phyloP scores from a whole-genome alignment of 1,140 invertebrate genomes.

The Calliphora vicina region DNA sequence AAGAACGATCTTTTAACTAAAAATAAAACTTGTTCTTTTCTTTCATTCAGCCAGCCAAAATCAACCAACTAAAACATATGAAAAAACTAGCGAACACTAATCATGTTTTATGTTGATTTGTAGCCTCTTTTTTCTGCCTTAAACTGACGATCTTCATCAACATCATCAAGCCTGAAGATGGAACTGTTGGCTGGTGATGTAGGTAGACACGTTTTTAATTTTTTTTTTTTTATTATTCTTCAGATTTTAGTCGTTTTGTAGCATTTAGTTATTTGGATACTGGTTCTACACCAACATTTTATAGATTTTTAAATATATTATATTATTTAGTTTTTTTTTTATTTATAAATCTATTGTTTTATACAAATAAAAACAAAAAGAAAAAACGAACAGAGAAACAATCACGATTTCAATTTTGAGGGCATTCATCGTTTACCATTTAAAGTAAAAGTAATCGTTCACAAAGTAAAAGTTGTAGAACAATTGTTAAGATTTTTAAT shows the following conservation, averaged over 20 bases:
- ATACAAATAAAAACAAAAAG: background rate
- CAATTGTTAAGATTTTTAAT: background rate
- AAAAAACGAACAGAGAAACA: background rate
- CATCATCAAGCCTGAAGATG: background rate
- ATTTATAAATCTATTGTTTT: background rate
- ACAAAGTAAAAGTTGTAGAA: background rate
- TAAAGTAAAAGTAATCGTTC: background rate
- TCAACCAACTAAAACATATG: background rate
- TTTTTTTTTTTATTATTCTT: background rate
- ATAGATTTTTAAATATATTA: background rate
- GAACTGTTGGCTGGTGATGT: background rate
- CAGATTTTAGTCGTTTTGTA: background rate
- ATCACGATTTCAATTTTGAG: background rate
- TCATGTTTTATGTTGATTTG: background rate
- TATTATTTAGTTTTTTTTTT: background rate
- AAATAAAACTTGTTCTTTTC: background rate
- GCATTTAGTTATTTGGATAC: background rate
- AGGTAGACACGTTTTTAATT: background rate
- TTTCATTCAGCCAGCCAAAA: no score
- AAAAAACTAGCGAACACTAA: background rate
- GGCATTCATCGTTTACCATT: background rate
- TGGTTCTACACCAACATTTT: background rate
- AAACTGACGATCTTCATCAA: background rate
- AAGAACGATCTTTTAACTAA: background rate
- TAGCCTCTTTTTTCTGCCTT: no score